Evolutionary conservation across 1,140 invertebrate genomes (phyloP).

Genomic region (Cotesia typhae): DNA sequence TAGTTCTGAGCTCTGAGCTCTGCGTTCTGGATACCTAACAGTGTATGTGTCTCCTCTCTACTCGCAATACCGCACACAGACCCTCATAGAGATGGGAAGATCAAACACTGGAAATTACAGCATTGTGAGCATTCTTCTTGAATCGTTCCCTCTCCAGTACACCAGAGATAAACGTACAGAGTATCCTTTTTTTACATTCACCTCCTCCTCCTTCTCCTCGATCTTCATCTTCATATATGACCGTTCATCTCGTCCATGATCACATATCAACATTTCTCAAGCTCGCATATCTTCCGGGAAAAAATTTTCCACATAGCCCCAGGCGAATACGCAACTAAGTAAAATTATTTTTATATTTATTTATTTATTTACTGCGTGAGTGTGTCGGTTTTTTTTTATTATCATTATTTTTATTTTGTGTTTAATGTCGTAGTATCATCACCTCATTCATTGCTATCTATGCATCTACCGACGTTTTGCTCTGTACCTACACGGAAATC

Average conservation of each 20-base stretch:
- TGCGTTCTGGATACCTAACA: too few species aligned
- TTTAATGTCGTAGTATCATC: constrained; percentile 41
- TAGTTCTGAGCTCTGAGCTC: too few species aligned
- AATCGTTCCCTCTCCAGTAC: constrained; percentile 22
- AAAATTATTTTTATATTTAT: constrained; percentile 16
- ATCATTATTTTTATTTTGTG: constrained; percentile 4
- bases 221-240: constrained; percentile 34
- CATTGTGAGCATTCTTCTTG: constrained; percentile 44
- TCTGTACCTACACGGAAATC: constrained; percentile 24
- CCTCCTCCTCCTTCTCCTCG: constrained; percentile 15
- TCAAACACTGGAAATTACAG: constrained; percentile 47
- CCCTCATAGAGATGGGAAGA: constrained; percentile 44
- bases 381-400: background rate
- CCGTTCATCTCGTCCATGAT: constrained; percentile 42
- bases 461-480: constrained; percentile 47
- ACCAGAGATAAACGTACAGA: constrained; percentile 16
- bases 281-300: too few species aligned
- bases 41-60: background rate
- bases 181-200: constrained; percentile 1
- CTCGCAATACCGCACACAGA: constrained; percentile 32
- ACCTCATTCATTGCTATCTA: constrained; percentile 49
- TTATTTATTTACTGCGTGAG: constrained; percentile 12
- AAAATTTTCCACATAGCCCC: too few species aligned
- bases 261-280: constrained; percentile 21
- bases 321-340: background rate